Conservation (phyloP, 2,113 vertebrate species). For the Noturus placidus region DNA sequence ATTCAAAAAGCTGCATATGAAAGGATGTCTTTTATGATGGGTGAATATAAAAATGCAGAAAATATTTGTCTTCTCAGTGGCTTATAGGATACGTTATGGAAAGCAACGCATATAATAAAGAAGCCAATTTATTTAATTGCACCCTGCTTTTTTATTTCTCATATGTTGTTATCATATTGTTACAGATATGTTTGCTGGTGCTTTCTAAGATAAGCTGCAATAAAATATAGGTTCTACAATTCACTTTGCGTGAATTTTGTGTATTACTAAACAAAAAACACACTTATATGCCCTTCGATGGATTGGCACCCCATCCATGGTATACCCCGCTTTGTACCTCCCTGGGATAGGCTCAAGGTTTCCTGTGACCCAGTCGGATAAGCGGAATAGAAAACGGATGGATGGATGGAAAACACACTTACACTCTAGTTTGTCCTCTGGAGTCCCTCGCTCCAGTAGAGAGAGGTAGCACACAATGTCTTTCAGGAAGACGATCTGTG, state of each 20-base stretch:
- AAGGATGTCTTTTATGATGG: not conserved
- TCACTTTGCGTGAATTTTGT: not conserved
- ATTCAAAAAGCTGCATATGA: not conserved
- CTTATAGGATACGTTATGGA: not conserved
- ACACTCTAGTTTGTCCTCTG: constrained; percentile 96
- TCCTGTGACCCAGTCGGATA: no score
- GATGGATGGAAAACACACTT: constrained; percentile 62
- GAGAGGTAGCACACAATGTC: constrained; percentile 94
- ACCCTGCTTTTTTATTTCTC: not conserved
- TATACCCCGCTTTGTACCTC: no score
- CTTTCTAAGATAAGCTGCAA: not conserved
- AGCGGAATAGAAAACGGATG: no score
- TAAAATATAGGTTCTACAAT: not conserved
- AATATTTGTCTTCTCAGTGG: not conserved
- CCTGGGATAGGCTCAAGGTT: no score
- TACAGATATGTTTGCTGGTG: not conserved
- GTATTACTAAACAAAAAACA: constrained; percentile 1
- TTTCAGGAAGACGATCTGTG: constrained; percentile 86
- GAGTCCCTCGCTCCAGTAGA: constrained; percentile 87
- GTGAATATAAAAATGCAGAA: not conserved
- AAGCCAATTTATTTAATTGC: not conserved
- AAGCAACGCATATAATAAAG: not conserved
- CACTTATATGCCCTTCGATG: constrained; percentile 67
- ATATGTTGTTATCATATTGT: not conserved
- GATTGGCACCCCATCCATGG: no score